phyloP scores from a whole-genome alignment of 2,113 vertebrate genomes.

The Egretta garzetta region DNA sequence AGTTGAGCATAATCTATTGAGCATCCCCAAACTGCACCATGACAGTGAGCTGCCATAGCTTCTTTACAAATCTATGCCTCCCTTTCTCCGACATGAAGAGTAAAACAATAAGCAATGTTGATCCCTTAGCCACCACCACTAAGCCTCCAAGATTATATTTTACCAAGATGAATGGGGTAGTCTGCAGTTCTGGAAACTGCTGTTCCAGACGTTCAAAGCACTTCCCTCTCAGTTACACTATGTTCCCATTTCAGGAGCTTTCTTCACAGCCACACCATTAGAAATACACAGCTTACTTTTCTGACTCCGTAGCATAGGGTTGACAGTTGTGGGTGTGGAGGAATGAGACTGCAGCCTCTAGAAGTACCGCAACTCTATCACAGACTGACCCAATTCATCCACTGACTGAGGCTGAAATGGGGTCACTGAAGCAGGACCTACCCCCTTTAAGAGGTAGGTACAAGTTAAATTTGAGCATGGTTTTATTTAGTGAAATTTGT shows the following conservation, averaged over 20 bases:
- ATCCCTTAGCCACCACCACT: not conserved
- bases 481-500: not conserved
- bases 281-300: not conserved
- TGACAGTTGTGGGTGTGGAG: constrained; percentile 1
- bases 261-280: not conserved
- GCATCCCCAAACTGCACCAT: not conserved
- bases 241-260: not conserved
- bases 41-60: not conserved
- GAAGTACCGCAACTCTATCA: not conserved
- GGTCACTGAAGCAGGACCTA: not conserved
- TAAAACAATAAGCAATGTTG: not conserved
- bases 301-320: not conserved
- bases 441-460: not conserved
- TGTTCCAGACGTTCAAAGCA: not conserved
- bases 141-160: not conserved
- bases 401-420: not conserved
- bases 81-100: not conserved
- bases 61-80: not conserved
- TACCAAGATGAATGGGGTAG: not conserved
- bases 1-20: not conserved
- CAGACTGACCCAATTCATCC: not conserved
- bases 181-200: not conserved
- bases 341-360: not conserved
- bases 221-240: not conserved
- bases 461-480: fast-evolving